A percentile compares a stretch with the other conserved stretches of the same genome.
Conservation (phyloP, 2,797 vertebrate genomes). For the Balearica regulorum region DNA sequence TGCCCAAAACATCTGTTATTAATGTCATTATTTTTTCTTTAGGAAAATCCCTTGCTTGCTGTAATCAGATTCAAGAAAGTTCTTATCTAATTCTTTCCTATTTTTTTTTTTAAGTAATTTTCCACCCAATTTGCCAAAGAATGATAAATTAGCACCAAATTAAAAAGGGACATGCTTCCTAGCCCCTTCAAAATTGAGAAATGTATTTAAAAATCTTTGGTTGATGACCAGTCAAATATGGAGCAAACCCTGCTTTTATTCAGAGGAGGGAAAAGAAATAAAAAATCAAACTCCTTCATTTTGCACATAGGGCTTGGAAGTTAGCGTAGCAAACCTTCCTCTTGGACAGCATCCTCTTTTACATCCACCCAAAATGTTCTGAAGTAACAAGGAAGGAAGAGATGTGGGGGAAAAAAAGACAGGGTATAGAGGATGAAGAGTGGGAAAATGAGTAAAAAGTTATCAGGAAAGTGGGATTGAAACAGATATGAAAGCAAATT, state of each 20-base stretch:
- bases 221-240: background rate
- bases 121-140: background rate
- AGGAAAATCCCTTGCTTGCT: background rate
- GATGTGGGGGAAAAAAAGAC: fast-evolving
- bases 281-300: background rate
- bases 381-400: background rate
- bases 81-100: background rate
- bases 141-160: background rate
- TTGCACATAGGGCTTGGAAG: background rate
- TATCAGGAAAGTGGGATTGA: background rate
- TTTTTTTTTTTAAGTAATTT: background rate
- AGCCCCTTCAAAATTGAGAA: background rate
- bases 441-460: background rate
- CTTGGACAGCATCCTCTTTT: background rate
- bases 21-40: background rate
- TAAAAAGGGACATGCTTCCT: background rate
- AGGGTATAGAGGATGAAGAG: background rate
- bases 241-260: background rate
- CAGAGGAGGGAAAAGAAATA: background rate
- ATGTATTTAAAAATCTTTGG: background rate
- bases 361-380: background rate
- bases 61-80: background rate
- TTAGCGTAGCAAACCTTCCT: background rate
- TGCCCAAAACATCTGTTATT: background rate
- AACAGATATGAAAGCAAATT: background rate